Percentiles rank a stretch among this genome's conserved stretches.
phyloP scores from a whole-genome alignment of 2,888 invertebrate species.

The Melipona bicolor region DNA sequence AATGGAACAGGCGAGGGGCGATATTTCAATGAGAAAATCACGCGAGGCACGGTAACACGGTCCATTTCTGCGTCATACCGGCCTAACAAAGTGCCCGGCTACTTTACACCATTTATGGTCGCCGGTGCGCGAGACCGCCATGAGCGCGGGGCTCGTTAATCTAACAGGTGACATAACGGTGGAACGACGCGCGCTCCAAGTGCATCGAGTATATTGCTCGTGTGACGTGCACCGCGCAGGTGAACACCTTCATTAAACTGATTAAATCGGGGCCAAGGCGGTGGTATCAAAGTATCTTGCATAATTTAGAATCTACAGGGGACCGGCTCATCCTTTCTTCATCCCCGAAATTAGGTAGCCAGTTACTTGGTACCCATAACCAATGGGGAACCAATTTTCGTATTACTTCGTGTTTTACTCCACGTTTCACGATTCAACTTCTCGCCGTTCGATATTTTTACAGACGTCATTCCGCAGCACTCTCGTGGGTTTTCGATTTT shows the following conservation, averaged over 20 bases:
- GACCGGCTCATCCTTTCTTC: background rate
- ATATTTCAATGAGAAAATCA: slow-evolving; percentile 17
- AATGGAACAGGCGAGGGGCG: background rate
- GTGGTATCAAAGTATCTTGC: slow-evolving; percentile 18
- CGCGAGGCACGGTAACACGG: slow-evolving; percentile 6
- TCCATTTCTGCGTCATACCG: slow-evolving; percentile 8
- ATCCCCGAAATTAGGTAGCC: background rate
- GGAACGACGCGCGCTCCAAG: slow-evolving; percentile 34
- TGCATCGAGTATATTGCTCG: slow-evolving; percentile 36
- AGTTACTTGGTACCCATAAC: background rate
- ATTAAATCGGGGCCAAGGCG: slow-evolving; percentile 41
- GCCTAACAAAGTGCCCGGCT: slow-evolving; percentile 30
- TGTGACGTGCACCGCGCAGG: slow-evolving; percentile 31
- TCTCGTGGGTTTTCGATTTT: too few species aligned
- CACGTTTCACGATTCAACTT: background rate
- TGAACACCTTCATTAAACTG: slow-evolving; percentile 52
- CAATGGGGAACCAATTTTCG: background rate
- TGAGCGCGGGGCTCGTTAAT: slow-evolving; percentile 38
- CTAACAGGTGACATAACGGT: slow-evolving; percentile 42
- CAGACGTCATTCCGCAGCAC: too few species aligned
- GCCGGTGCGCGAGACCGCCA: background rate
- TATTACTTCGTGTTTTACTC: background rate
- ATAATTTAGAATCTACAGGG: slow-evolving; percentile 23
- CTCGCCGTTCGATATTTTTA: too few species aligned
- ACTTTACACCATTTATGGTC: slow-evolving; percentile 51